phyloP scores from a whole-genome alignment of 2,113 vertebrate species.

The Cheilinus undulatus region DNA sequence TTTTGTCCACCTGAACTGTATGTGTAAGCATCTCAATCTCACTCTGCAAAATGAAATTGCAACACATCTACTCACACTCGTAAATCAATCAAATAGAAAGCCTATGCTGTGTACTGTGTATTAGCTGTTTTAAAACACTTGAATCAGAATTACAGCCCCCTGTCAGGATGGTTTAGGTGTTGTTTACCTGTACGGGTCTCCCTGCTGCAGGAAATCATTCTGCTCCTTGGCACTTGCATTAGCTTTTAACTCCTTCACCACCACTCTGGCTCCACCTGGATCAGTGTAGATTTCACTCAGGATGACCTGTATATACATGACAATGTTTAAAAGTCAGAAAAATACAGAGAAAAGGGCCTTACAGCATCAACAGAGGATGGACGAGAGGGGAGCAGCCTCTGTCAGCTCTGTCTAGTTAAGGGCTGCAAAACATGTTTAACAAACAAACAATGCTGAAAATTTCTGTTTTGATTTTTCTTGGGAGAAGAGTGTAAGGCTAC shows the following conservation, averaged over 20 bases:
- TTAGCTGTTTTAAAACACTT: no score
- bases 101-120: background rate
- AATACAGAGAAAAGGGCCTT: background rate
- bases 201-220: constrained; percentile 93
- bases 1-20: background rate
- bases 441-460: no score
- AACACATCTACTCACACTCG: no score
- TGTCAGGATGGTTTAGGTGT: background rate
- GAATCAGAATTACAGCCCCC: background rate
- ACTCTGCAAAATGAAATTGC: no score
- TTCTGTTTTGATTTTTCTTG: no score
- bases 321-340: background rate
- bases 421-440: no score
- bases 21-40: no score
- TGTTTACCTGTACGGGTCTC: constrained; percentile 93
- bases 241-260: constrained; percentile 96
- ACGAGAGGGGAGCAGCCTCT: no score
- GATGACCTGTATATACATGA: constrained; percentile 86
- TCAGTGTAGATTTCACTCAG: constrained; percentile 95
- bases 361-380: no score
- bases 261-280: constrained; percentile 88
- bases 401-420: no score
- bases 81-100: background rate
- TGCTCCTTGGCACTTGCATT: constrained; percentile 93
- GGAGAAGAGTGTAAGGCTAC: no score